Percentiles rank a stretch among this genome's conserved stretches.
These are phyloP conservation scores for Flexamia atlantica DNA, from an alignment of 2,888 invertebrate genomes.

Conservation along the genomic window DNA sequence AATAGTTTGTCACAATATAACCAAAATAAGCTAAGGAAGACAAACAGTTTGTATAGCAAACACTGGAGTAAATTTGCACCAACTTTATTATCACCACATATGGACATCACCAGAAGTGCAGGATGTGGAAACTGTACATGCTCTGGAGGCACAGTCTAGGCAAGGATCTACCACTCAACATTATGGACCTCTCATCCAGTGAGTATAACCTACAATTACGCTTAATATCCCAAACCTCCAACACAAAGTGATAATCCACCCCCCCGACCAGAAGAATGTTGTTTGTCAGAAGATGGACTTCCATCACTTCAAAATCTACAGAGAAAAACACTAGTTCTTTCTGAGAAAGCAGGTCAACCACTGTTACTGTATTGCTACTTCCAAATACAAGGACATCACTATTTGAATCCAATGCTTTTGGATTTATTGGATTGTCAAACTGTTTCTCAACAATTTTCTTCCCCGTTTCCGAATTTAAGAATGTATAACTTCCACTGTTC, in stretches of 20 bases:
- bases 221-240: slow-evolving; percentile 53
- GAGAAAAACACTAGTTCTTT: background rate
- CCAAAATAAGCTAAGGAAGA: no score
- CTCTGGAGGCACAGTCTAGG: slow-evolving; percentile 13
- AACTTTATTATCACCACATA: no score
- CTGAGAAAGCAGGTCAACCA: slow-evolving; percentile 37
- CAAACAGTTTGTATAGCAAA: no score
- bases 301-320: slow-evolving; percentile 47
- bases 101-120: slow-evolving; percentile 39
- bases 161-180: slow-evolving; percentile 17
- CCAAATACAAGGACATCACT: slow-evolving; percentile 20
- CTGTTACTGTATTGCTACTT: slow-evolving; percentile 32
- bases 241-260: slow-evolving; percentile 35
- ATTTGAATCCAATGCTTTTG: slow-evolving; percentile 24
- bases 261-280: slow-evolving; percentile 50
- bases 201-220: background rate
- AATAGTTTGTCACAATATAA: no score
- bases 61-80: no score
- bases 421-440: slow-evolving; percentile 44
- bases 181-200: slow-evolving; percentile 24
- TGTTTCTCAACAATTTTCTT: slow-evolving; percentile 36
- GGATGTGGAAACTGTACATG: slow-evolving; percentile 32
- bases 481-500: slow-evolving; percentile 41
- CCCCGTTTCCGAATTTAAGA: slow-evolving; percentile 7
- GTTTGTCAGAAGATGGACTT: background rate